Base-by-base conservation (phyloP, 2,888 invertebrate species). In the Stomorhina lunata region DNA sequence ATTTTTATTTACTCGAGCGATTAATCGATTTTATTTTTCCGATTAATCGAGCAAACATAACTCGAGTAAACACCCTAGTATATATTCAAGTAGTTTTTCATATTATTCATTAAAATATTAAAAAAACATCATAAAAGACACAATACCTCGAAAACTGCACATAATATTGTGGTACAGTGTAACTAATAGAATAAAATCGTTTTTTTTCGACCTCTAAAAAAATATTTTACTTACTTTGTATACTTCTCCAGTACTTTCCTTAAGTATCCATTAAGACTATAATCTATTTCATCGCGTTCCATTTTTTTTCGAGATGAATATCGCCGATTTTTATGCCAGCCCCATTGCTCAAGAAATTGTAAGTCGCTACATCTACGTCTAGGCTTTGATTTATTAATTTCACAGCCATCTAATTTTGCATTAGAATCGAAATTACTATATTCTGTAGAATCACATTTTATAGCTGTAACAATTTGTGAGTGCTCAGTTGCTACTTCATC, bases 281-380 rank as follows among this genome's bases (percentile, higher is more conserved):
- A 86, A 78, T 89, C 89, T 4, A 85, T 71, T 75, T 89, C 89
- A 10, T 86, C 83, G 17, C 86, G 85, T 59, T 89, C 89, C 59
- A 84, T 85, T 73, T 88, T 89, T 72, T 88, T 89, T 4, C 88
- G 85, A 15, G 88, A 87, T 1, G 87, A 85, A 82, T 87, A 87
- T 2, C 88, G 84, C 1, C 89, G 86, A 75, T 87, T 89, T 82
- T 90, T 89, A 85, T 95, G 95, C 95, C 95, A 96, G 65, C 95
- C 95, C 95, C 96, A 95, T 85, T 95, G 94, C 86, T 95, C 94
- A 22, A 96, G 90, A 85, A 94, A 94, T 61, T 94, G 94, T 12
- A 95, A 91, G 32, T 95, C 94, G 90, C 95, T 95, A 43, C 95
- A 93, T 81, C 95, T 92, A n/a, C 95, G 92, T 85, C 95, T 93